phyloP scores from a whole-genome alignment of 2,113 vertebrate genomes.

The Ranitomeya imitator region DNA sequence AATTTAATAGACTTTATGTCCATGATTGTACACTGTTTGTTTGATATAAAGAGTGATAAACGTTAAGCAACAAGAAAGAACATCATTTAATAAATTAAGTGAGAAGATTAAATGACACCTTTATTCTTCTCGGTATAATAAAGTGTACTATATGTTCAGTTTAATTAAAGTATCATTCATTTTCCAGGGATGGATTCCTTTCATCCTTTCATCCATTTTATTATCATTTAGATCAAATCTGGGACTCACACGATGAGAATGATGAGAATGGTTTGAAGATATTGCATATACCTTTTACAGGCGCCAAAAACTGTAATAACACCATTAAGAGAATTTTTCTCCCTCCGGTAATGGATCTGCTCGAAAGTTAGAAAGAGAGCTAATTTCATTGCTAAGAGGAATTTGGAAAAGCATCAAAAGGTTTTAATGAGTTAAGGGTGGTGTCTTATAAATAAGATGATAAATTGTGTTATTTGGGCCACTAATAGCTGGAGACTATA shows the following conservation, averaged over 20 bases:
- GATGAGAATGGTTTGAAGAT: slow-evolving; percentile 45
- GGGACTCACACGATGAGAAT: slow-evolving; percentile 54
- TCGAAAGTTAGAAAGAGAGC: slow-evolving; percentile 14
- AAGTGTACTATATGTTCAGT: slow-evolving; percentile 40
- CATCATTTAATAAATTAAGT: slow-evolving; percentile 29
- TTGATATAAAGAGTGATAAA: slow-evolving; percentile 48
- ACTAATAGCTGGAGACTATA: not conserved
- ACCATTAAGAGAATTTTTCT: slow-evolving; percentile 48
- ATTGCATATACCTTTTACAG: slow-evolving; percentile 18
- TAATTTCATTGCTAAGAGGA: slow-evolving; percentile 20
- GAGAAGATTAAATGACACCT: slow-evolving; percentile 47
- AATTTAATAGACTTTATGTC: slow-evolving; percentile 36
- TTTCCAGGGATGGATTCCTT: slow-evolving; percentile 34
- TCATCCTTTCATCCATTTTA: slow-evolving; percentile 49
- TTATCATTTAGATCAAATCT: slow-evolving; percentile 50
- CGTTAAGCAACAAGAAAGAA: slow-evolving; percentile 28
- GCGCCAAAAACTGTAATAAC: slow-evolving; percentile 52
- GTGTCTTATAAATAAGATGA: slow-evolving; percentile 22
- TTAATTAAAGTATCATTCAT: slow-evolving; percentile 58
- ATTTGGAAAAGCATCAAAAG: slow-evolving; percentile 49
- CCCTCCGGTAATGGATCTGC: slow-evolving; percentile 49
- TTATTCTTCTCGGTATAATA: slow-evolving; percentile 32
- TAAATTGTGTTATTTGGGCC: slow-evolving; percentile 9
- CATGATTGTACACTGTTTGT: slow-evolving; percentile 19
- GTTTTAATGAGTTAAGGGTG: slow-evolving; percentile 29